Conservation (phyloP, 2,113 vertebrate genomes). For the Charadrius vociferus region DNA sequence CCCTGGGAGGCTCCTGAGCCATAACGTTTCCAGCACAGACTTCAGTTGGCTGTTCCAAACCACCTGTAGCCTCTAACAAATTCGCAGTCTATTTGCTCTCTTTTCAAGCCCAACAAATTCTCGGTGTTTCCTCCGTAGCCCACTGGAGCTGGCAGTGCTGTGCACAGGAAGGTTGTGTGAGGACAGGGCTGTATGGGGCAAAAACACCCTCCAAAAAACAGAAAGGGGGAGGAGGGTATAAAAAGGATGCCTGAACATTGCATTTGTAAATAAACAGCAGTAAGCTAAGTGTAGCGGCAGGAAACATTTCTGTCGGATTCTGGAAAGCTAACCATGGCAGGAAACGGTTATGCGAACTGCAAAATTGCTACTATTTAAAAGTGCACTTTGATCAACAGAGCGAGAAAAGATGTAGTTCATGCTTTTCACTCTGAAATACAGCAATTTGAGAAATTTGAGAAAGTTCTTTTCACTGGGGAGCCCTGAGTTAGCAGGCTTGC, state of each 20-base stretch:
- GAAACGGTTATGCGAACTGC: background rate
- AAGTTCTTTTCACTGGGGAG: background rate
- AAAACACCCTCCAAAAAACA: background rate
- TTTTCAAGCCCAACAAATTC: background rate
- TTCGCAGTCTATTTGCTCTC: background rate
- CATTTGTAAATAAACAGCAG: conserved; percentile 35
- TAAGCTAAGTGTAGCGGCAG: conserved; percentile 6
- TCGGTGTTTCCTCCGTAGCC: background rate
- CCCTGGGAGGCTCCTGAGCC: background rate
- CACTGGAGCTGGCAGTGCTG: background rate
- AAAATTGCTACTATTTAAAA: conserved; percentile 37
- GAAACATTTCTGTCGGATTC: background rate
- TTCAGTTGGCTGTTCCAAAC: background rate
- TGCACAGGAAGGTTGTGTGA: background rate
- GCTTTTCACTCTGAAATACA: background rate
- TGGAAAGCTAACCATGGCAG: conserved; percentile 6
- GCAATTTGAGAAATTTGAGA: background rate
- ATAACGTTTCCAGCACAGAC: background rate
- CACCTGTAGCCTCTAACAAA: background rate
- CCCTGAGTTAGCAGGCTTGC: background rate
- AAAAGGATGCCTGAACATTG: background rate
- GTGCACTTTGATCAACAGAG: conserved; percentile 15
- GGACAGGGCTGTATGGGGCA: background rate
- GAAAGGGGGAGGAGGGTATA: background rate
- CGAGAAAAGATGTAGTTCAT: background rate